Base-by-base conservation (phyloP, 2,888 invertebrate species). In the Abrostola triplasia region DNA sequence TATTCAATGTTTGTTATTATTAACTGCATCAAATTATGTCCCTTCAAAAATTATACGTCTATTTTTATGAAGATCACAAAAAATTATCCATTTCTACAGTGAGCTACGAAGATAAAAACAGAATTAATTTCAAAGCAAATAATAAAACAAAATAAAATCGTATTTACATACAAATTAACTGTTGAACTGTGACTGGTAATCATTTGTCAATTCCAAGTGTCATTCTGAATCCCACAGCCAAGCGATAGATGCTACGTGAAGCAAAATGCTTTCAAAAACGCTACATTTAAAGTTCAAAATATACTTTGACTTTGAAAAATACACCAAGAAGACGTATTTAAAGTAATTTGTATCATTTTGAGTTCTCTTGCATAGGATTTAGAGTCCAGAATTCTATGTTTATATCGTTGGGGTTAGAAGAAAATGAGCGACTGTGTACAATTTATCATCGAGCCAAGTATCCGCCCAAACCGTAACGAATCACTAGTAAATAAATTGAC, bases 401-500 rank as follows among this genome's bases (percentile, higher is more conserved):
- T 59, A 40, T 13, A 41, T 49, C 61, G 56, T 63, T 44, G 71
- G 71, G 73, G 83, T 72, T 77, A 74, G 83, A 84, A 86, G 85
- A 89, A 89, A 89, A 92, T 90, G 90, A 92, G 83, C 81, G 88
- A 90, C 88, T 88, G 88, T 79, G 78, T 84, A 88, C 88, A 89
- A 94, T 94, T 94, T 91, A 94, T 94, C 94, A 94, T 93, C 89
- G 83, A 81, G 81, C 81, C 90, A 93, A 93, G 93, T 93, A 93
- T 93, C 91, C 93, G 93, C 94, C 93, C 93, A 88, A 87, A 83
- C 89, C 89, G 88, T 90, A 93, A 92, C 93, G 89, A 93, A 93
- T 93, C 88, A 84, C 90, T 91, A 89, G 92, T 93, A 93, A 93
- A 93, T 92, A 93, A 93, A 93, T 92, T 92, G 93, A 93, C 92